Percentiles rank a stretch among this genome's conserved stretches.
Evolutionary conservation across 2,113 vertebrate genomes (phyloP).

Genomic region (Poeciliopsis occidentalis): DNA sequence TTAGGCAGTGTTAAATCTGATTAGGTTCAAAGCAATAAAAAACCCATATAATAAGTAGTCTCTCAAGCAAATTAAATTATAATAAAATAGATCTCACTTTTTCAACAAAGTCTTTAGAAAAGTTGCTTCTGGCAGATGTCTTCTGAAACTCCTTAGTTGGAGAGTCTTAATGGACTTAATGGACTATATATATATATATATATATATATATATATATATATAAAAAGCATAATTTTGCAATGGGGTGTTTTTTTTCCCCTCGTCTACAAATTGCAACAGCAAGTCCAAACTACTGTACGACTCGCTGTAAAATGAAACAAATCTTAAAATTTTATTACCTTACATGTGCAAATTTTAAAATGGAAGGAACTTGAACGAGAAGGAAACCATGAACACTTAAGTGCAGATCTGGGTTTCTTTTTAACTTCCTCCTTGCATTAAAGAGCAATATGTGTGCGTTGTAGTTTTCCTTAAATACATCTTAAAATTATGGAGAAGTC

Average conservation of each 20-base stretch:
- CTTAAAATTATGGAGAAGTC: constrained; percentile 28
- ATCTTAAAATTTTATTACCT: no score
- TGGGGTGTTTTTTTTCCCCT: no score
- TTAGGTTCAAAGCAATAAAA: no score
- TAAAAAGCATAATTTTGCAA: no score
- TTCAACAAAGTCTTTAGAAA: neutral
- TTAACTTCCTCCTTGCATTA: neutral
- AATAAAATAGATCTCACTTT: neutral
- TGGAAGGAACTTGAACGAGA: constrained; percentile 2
- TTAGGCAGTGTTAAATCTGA: no score
- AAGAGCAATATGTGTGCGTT: no score
- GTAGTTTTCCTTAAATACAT: constrained; percentile 37
- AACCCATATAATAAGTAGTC: no score
- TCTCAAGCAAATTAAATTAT: neutral
- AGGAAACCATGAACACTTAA: neutral
- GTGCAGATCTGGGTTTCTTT: neutral
- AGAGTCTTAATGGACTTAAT: neutral
- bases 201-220: no score
- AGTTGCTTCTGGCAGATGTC: neutral
- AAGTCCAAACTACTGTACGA: no score
- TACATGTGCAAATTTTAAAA: no score
- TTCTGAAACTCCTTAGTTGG: neutral
- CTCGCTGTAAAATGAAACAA: no score
- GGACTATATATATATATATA: neutral
- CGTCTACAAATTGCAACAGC: no score